Base-by-base conservation (phyloP, 2,797 vertebrate species). In the Sebastes itinus region DNA sequence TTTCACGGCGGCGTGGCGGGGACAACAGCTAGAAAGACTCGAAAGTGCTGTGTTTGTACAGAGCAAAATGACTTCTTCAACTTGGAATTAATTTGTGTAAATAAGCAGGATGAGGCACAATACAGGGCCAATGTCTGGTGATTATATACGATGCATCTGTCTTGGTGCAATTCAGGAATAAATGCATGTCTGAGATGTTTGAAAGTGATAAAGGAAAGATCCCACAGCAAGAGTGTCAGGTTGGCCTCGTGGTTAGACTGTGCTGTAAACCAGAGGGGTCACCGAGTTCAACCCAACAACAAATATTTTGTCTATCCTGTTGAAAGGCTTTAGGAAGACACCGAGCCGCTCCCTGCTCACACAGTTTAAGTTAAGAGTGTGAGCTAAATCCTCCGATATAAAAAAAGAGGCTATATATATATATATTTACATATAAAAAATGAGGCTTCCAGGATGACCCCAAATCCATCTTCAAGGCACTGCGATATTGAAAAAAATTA, bases 91-190 rank as follows among this genome's bases (percentile, higher is more conserved):
- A 77, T 82, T 70, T 33, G 65, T 52, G 63, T n/a, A 61, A 79
- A 88, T 18, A 28, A 75, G 66, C 58, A 73, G 59, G 23, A 66
- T 6, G 68, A 62, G 46, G 79, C 56, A 55, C 62, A 70, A 56
- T n/a, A 18, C 65, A n/a, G 32, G n/a, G 66, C 28, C 9, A 60
- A 8, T 20, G 49, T 65, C 52, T 75, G 16, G 58, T 2, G 38
- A 72, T 62, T 27, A 71, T 20, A 10, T 35, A 38, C 35, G 13
- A 55, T 12, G 23, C 22, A 22, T 77, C 22, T 33, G 25, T 67
- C 67, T 80, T 78, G 56, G 69, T 78, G 82, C 69, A 38, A 38
- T 74, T 64, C 33, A 65, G 68, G 59, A 20, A 72, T 64, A 77
- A 68, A 77, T 28, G 62, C 62, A 38, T 46, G 55, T 77, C 7